phyloP scores from a whole-genome alignment of 92 coral and sea anemone genomes.

The Actinostola sp. region DNA sequence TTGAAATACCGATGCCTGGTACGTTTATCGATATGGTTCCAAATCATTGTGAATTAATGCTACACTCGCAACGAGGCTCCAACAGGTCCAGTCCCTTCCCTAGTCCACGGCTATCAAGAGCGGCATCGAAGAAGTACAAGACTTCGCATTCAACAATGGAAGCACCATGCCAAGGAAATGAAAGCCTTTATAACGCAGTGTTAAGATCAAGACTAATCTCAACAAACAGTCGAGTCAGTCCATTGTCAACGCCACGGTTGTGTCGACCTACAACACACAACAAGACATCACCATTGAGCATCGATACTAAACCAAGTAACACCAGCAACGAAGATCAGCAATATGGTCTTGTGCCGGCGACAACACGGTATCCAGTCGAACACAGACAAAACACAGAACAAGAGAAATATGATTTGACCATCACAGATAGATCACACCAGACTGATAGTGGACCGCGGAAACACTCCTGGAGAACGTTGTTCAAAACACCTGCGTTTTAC shows the following conservation, averaged over 20 bases:
- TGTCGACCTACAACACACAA: conserved; percentile 1
- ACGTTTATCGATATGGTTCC: conserved; percentile 37
- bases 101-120: conserved; percentile 30
- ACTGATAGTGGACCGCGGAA: not conserved
- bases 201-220: conserved; percentile 23
- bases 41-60: conserved; percentile 21
- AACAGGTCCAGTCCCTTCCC: conserved; percentile 22
- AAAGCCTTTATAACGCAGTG: not conserved
- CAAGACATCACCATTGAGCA: not conserved
- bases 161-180: not conserved
- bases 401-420: conserved; percentile 2
- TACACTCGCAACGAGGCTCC: conserved; percentile 28
- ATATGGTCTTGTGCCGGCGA: too few species aligned
- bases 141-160: not conserved
- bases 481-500: conserved; percentile 68
- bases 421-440: conserved; percentile 19
- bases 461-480: conserved; percentile 61
- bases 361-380: not conserved
- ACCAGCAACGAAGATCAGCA: not conserved
- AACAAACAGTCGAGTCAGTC: conserved; percentile 7
- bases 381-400: not conserved
- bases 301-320: not conserved
- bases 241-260: conserved; percentile 12
- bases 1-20: conserved; percentile 34
- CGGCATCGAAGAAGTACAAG: conserved; percentile 14